These are phyloP conservation scores for Perithous albicinctus DNA, from an alignment of 2,888 invertebrate genomes.

Conservation along the genomic window DNA sequence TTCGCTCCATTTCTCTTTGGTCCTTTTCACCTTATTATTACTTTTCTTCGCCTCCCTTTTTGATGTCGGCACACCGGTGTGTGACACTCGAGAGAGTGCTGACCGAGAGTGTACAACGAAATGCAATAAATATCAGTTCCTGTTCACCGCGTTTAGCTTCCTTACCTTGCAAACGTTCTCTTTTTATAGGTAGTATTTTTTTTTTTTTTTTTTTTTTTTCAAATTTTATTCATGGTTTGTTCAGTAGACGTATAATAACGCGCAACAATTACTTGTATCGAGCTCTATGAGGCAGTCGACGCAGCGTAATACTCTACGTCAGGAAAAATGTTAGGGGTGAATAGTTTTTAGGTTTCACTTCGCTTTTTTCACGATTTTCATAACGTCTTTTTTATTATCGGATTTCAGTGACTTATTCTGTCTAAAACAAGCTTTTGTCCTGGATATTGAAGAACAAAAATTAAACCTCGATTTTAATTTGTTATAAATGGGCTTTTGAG, in stretches of 20 bases:
- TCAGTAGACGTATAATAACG: constrained; percentile 22
- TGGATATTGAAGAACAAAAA: too few species aligned
- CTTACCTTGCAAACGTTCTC: not conserved
- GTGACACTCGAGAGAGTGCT: not conserved
- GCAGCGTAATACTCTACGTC: too few species aligned
- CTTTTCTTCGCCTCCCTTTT: constrained; percentile 34
- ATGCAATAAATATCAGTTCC: constrained; percentile 58
- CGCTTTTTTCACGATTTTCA: constrained; percentile 22
- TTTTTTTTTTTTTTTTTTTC: constrained; percentile 13
- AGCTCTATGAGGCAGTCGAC: not conserved
- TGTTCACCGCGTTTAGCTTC: not conserved
- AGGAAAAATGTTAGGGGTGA: too few species aligned
- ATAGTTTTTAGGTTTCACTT: not conserved
- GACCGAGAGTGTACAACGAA: constrained; percentile 21
- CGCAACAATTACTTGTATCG: constrained; percentile 39
- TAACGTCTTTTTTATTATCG: not conserved
- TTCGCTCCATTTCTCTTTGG: constrained; percentile 13
- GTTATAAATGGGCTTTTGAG: too few species aligned
- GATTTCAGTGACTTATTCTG: too few species aligned
- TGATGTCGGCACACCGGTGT: not conserved
- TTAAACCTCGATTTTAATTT: too few species aligned
- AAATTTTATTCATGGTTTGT: constrained; percentile 17
- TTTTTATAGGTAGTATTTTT: not conserved
- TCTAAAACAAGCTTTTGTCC: too few species aligned
- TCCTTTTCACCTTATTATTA: constrained; percentile 18